Evolutionary conservation across 2,888 invertebrate species (phyloP).

Genomic region (Prosapia bicincta): DNA sequence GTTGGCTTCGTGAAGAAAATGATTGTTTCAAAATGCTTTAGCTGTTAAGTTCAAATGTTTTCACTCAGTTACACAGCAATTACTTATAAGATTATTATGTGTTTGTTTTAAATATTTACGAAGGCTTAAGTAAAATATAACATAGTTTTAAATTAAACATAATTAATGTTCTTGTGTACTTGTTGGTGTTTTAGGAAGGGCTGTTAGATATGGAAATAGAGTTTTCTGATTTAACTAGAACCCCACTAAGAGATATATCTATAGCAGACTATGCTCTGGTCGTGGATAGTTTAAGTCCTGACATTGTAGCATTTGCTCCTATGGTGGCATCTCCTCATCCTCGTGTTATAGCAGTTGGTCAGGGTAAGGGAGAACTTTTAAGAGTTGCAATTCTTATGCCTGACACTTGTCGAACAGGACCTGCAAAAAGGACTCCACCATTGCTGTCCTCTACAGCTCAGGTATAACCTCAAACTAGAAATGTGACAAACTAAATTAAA

Average conservation of each 20-base stretch:
- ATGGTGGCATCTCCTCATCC: slow-evolving; percentile 88
- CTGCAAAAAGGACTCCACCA: slow-evolving; percentile 46
- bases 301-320: slow-evolving; percentile 89
- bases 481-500: no score
- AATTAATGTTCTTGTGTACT: no score
- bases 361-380: slow-evolving; percentile 83
- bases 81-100: no score
- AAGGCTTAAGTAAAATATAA: no score
- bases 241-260: slow-evolving; percentile 79
- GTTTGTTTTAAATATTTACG: no score
- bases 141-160: no score
- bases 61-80: no score
- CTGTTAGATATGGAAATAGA: slow-evolving; percentile 87
- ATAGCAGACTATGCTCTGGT: slow-evolving; percentile 83
- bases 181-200: slow-evolving; percentile 85
- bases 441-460: slow-evolving; percentile 74
- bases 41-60: no score
- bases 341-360: slow-evolving; percentile 91
- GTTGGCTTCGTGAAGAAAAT: no score
- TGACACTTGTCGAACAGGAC: slow-evolving; percentile 71
- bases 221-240: slow-evolving; percentile 85
- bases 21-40: no score
- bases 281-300: slow-evolving; percentile 85
- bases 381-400: slow-evolving; percentile 78
- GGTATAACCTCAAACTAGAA: no score